These are phyloP conservation scores for Choristoneura rosaceana DNA, from an alignment of 2,888 invertebrate species.

Conservation along the genomic window DNA sequence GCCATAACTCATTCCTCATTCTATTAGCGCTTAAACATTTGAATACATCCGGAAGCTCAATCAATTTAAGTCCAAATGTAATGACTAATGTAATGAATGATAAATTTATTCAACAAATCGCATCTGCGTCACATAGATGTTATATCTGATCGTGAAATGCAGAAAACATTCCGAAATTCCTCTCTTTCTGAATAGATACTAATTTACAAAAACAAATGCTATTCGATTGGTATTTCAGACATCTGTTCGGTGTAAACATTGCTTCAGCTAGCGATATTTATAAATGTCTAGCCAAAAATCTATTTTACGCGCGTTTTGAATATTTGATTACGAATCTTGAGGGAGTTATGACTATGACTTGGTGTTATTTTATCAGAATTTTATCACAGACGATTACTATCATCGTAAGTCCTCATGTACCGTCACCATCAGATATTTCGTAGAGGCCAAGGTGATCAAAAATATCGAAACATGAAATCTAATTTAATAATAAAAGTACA, in stretches of 20 bases:
- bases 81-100: neutral
- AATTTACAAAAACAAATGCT: neutral
- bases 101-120: neutral
- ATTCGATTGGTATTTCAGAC: neutral
- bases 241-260: conserved; percentile 5
- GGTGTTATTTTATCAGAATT: too few species aligned
- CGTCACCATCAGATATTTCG: too few species aligned
- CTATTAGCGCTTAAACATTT: too few species aligned
- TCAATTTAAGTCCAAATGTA: neutral
- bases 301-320: conserved; percentile 1
- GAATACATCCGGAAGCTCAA: neutral
- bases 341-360: neutral
- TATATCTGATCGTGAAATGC: neutral
- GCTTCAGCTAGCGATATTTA: neutral
- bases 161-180: too few species aligned
- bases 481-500: too few species aligned
- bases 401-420: too few species aligned
- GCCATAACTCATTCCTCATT: too few species aligned
- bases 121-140: neutral
- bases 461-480: too few species aligned
- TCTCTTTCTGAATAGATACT: neutral
- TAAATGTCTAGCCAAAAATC: neutral
- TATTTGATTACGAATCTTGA: neutral
- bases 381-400: too few species aligned
- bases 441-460: too few species aligned